Evolutionary conservation across 92 coral and sea anemone genomes (phyloP).

Genomic region (Zoanthus solanderi): DNA sequence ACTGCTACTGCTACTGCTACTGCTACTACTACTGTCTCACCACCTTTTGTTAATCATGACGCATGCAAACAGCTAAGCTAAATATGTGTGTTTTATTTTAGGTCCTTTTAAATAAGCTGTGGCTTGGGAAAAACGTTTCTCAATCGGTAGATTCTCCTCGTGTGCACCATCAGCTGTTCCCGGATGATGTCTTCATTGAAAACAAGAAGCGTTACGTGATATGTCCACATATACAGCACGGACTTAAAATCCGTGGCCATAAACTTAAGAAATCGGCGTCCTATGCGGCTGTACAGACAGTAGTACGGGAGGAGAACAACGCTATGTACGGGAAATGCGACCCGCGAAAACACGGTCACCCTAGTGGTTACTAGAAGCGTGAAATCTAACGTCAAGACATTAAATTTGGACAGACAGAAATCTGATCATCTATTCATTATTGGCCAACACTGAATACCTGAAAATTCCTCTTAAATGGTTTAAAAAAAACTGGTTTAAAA

Average conservation of each 20-base stretch:
- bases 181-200: constrained; percentile 67
- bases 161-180: constrained; percentile 82
- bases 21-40: background rate
- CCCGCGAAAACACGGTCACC: constrained; percentile 88
- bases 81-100: constrained; percentile 5
- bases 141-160: constrained; percentile 77
- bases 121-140: constrained; percentile 81
- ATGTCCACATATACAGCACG: constrained; percentile 57
- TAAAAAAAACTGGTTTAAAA: too few relatives aligned
- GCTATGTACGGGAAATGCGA: constrained; percentile 83
- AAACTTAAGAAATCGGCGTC: constrained; percentile 18
- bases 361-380: constrained; percentile 68
- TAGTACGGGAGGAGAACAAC: constrained; percentile 64
- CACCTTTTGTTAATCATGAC: background rate
- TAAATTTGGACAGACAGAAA: too few relatives aligned
- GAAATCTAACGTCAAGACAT: too few relatives aligned
- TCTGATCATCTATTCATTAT: too few relatives aligned
- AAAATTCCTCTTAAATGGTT: too few relatives aligned
- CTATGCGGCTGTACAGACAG: constrained; percentile 82
- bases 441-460: too few relatives aligned
- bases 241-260: constrained; percentile 76
- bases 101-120: constrained; percentile 75
- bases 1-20: background rate
- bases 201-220: constrained; percentile 57
- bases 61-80: background rate